A percentile compares a stretch with the other conserved stretches of the same genome.
Evolutionary conservation across 2,113 vertebrate genomes (phyloP).

Genomic region (Dromas ardeola): DNA sequence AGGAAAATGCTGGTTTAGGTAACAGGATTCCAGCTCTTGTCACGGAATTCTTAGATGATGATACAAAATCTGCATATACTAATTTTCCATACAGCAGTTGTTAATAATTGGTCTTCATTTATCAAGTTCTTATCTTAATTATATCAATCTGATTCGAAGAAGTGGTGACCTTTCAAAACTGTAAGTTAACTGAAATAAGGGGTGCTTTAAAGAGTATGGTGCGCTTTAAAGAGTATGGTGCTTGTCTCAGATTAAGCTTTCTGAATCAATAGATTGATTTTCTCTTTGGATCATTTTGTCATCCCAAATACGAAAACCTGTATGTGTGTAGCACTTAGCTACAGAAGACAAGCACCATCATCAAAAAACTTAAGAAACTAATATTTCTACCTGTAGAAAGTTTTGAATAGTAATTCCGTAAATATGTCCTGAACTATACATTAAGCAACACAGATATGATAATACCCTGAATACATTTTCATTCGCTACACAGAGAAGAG

Average conservation of each 20-base stretch:
- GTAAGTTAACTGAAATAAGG: not conserved
- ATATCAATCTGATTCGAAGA: not conserved
- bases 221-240: not conserved
- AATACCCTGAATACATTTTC: not conserved
- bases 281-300: not conserved
- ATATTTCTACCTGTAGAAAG: not conserved
- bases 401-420: not conserved
- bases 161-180: not conserved
- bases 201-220: not conserved
- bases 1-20: not conserved
- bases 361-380: not conserved
- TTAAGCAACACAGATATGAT: not conserved
- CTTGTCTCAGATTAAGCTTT: not conserved
- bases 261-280: not conserved
- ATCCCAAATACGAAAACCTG: not conserved
- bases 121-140: not conserved
- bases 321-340: not conserved
- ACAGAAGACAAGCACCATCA: not conserved
- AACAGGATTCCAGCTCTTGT: not conserved
- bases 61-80: not conserved
- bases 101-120: not conserved
- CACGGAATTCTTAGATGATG: not conserved
- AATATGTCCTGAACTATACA: not conserved
- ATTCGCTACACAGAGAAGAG: not conserved
- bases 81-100: not conserved